Conservation (phyloP, 1,140 invertebrate species). For the Drosophila bocqueti region DNA sequence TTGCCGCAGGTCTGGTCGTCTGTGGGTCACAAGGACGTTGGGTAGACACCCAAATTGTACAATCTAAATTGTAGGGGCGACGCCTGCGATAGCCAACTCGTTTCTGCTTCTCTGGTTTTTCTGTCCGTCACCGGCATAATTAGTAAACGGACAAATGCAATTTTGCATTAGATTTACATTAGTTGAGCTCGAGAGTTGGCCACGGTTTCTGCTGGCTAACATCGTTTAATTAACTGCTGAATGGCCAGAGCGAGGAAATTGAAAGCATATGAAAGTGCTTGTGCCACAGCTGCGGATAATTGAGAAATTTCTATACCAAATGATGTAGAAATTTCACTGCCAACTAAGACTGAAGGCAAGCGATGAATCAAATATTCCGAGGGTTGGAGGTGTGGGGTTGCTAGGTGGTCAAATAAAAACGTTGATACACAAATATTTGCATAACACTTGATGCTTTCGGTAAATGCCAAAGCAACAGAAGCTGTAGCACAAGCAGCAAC, state of each 20-base stretch:
- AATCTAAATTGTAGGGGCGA: slow-evolving; percentile 60
- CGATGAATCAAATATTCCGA: slow-evolving; percentile 16
- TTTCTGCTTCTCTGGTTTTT: slow-evolving; percentile 24
- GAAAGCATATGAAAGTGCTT: slow-evolving; percentile 39
- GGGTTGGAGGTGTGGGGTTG: slow-evolving; percentile 9
- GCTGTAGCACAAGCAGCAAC: slow-evolving; percentile 24
- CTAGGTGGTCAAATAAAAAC: slow-evolving; percentile 50
- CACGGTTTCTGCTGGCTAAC: slow-evolving; percentile 15
- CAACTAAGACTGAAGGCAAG: slow-evolving; percentile 32
- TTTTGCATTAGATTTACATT: slow-evolving; percentile 34
- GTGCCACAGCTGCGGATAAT: slow-evolving; percentile 14
- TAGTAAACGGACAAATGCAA: slow-evolving; percentile 60
- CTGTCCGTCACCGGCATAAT: slow-evolving; percentile 44
- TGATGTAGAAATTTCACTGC: slow-evolving; percentile 31
- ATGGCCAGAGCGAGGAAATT: slow-evolving; percentile 23
- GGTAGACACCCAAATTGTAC: slow-evolving; percentile 36
- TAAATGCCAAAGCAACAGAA: slow-evolving; percentile 62
- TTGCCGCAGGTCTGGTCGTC: slow-evolving; percentile 34
- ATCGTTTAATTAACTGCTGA: slow-evolving; percentile 19
- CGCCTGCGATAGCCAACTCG: slow-evolving; percentile 26
- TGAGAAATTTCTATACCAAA: slow-evolving; percentile 32
- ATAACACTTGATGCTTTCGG: slow-evolving; percentile 77
- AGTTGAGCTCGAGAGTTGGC: slow-evolving; percentile 10
- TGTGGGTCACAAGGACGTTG: slow-evolving; percentile 72
- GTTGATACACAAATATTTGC: slow-evolving; percentile 74